Evolutionary conservation across 2,888 invertebrate species (phyloP).

Genomic region (Idaea dimidiata): DNA sequence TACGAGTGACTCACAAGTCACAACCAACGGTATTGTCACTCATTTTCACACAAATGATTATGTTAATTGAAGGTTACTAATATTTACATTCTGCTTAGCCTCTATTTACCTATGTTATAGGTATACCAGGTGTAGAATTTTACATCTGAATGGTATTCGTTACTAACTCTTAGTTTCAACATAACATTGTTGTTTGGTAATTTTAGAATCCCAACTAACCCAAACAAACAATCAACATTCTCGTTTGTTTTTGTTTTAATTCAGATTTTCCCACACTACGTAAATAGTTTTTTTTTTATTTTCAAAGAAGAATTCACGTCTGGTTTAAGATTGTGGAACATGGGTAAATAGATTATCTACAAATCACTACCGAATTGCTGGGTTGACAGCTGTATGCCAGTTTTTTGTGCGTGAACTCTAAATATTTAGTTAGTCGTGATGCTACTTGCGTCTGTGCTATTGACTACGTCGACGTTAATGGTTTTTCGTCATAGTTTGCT

Average conservation of each 20-base stretch:
- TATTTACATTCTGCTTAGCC: not conserved
- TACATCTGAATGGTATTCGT: not conserved
- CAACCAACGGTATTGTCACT: not conserved
- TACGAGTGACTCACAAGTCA: not conserved
- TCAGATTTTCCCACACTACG: not conserved
- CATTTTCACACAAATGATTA: not conserved
- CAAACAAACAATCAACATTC: not conserved
- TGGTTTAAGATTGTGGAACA: not conserved
- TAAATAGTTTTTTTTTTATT: not conserved
- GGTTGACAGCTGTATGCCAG: not conserved
- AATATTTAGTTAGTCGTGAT: not conserved
- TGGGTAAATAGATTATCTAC: not conserved
- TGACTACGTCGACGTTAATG: not conserved
- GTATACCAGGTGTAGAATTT: not conserved
- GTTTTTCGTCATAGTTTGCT: not conserved
- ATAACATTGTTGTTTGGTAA: not conserved
- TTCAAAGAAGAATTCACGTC: not conserved
- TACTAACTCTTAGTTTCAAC: not conserved
- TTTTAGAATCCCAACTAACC: not conserved
- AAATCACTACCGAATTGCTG: not conserved
- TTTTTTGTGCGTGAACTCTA: not conserved
- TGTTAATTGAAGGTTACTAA: not conserved
- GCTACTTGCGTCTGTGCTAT: not conserved
- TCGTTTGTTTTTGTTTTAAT: not conserved
- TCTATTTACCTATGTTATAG: not conserved